Base-by-base conservation (phyloP, 2,113 vertebrate species). In the Vimba vimba region DNA sequence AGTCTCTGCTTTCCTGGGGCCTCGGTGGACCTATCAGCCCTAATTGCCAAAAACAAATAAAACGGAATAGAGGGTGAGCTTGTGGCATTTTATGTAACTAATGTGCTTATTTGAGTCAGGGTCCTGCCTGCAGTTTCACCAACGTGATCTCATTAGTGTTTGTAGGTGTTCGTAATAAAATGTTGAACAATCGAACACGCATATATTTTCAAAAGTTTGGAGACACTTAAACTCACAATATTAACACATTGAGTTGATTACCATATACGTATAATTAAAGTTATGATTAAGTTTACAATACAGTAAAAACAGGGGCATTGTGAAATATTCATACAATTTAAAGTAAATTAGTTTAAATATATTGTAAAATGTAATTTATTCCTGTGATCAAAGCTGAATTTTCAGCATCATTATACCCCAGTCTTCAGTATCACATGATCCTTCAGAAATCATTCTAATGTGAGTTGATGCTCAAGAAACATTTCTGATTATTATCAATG, bases 11-110 rank as follows among this genome's bases (percentile, higher is more conserved):
- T 64, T 36, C 47, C 52, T 62, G 50, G 2, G 23, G 68, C 39
- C 85, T 75, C 79, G 1, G 71, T 4, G 68, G 85, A 80, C 78
- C 43, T 17, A 75, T 86, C 25, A 64, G 25, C 78, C n/a, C 68
- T 86, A 86, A 86, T 86, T 86, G 69, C 79, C 43, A 86, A 66
- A 57, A 43, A 52, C 68, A 60, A 50, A 79, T 64, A 52, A 75
- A 64, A 50, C 13, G 13, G 19, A 57, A 47, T 21, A 52, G 71
- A 12, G 66, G 71, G 43, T 36, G 27, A 68, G 85, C 85, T 82
- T 47, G 27, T 81, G 85, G 55, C 57, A 33, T 74, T 78, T 69
- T 82, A 50, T 52, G 52, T 57, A 79, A 71, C 68, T 81, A 71
- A 86, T 86, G 85, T 81, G 66, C 77, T 79, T 85, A 78, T 85